These are phyloP conservation scores for Nomada ruficornis DNA, from an alignment of 2,888 invertebrate species.

Conservation along the genomic window DNA sequence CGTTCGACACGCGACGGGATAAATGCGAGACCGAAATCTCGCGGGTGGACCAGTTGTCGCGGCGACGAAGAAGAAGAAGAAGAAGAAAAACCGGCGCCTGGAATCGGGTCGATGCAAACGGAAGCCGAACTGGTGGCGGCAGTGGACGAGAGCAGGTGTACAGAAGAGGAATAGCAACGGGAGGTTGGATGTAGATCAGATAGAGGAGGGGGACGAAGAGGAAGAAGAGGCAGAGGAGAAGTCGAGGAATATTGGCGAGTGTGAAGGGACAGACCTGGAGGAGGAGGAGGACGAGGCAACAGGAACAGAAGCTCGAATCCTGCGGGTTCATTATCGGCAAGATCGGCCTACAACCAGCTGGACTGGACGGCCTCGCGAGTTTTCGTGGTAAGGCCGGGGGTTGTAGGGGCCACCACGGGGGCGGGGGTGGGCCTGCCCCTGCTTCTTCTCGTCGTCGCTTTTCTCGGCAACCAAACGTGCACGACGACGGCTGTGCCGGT, in stretches of 20 bases:
- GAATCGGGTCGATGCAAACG: conserved; percentile 42
- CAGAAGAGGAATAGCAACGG: conserved; percentile 24
- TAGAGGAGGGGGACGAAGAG: conserved; percentile 5
- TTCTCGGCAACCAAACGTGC: conserved; percentile 73
- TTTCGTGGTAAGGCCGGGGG: conserved; percentile 76
- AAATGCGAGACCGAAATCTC: conserved; percentile 66
- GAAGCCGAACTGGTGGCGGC: conserved; percentile 28
- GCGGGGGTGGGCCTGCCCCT: conserved; percentile 81
- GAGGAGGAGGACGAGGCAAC: conserved; percentile 54
- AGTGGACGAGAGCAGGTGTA: conserved; percentile 46
- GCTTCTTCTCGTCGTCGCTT: conserved; percentile 80
- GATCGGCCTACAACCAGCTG: conserved; percentile 63
- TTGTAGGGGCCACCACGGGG: conserved; percentile 81
- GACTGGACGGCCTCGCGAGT: conserved; percentile 72
- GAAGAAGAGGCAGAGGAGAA: conserved; percentile 45
- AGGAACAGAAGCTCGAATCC: conserved; percentile 44
- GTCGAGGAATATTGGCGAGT: conserved; percentile 16
- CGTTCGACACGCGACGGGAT: conserved; percentile 57
- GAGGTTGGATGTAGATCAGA: conserved; percentile 61
- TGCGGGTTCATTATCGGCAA: conserved; percentile 36
- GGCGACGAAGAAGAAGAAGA: conserved; percentile 60
- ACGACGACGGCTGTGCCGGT: conserved; percentile 75
- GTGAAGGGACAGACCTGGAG: conserved; percentile 1
- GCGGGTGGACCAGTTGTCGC: conserved; percentile 64
- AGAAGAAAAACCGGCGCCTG: conserved; percentile 56